Evolutionary conservation across 2,888 invertebrate species (phyloP), one percentile per base, ranked within the genome.

Genomic region (Xestia sexstrigata): DNA sequence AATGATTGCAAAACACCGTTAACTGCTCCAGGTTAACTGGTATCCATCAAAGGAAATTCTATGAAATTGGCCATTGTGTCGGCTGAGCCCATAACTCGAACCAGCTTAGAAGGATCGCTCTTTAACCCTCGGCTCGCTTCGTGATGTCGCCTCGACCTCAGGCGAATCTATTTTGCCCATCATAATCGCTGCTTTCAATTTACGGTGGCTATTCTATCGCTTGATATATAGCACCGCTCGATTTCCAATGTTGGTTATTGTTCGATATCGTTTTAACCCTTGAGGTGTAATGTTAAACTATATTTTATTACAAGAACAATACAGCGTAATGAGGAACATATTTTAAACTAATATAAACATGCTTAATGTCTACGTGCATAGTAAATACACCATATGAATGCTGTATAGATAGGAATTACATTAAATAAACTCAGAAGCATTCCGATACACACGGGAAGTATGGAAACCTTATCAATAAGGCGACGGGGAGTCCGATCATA

Each of bases 381-480:
- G 89, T 89, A 88, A 87, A 87, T 87, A 89, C 68, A 60, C 63
- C 82, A 83, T 87, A 87, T 81, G 84, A 85, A 86, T 87, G 82
- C 87, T 87, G 87, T 86, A 90, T 82, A 91, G 90, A 92, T 90
- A 92, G 91, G 93, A 93, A 94, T 95, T 93, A 95, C 92, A 94
- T 94, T 93, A 94, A 94, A 94, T 95, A 95, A 95, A 95, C 93
- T 94, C 95, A 95, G 95, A 92, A 95, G 95, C 96, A 95, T 95
- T 94, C 94, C 94, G 85, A 93, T 94, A 94, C 93, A 95, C 93
- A 94, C 94, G 94, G 96, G 95, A 95, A 95, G 95, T 96, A 95
- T 95, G 94, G 95, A 95, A 95, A 94, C 93, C 94, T 96, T 96
- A 96, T 96, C 96, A 95, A 95, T 96, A 96, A 95, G 95, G 92